A percentile compares a stretch with the other conserved stretches of the same genome.
These are phyloP conservation scores for Penelope pileata DNA, from an alignment of 2,113 vertebrate genomes.

Conservation along the genomic window DNA sequence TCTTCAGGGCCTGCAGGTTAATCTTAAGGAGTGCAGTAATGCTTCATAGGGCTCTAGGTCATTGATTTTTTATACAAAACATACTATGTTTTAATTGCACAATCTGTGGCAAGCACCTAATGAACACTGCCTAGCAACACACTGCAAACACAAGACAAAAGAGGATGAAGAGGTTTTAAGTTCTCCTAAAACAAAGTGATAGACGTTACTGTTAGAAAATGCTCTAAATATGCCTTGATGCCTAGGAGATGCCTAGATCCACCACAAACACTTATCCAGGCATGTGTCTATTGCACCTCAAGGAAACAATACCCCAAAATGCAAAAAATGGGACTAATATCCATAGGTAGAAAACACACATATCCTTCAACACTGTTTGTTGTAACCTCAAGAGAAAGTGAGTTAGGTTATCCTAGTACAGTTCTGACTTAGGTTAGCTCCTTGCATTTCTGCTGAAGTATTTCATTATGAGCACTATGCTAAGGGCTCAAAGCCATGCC, in stretches of 20 bases:
- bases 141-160: not conserved
- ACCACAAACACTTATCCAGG: not conserved
- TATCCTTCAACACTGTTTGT: fast-evolving
- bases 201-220: not conserved
- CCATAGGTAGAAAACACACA: not conserved
- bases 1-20: not conserved
- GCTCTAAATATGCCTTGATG: not conserved
- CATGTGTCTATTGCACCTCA: not conserved
- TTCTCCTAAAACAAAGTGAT: not conserved
- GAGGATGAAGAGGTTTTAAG: not conserved
- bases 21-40: not conserved
- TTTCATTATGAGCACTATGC: not conserved
- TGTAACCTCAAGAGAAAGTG: not conserved
- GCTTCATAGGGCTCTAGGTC: not conserved
- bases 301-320: not conserved
- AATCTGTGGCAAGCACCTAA: not conserved
- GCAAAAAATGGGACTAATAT: not conserved
- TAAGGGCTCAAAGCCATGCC: not conserved
- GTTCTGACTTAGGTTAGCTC: not conserved
- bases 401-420: not conserved
- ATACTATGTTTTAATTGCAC: not conserved
- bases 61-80: not conserved
- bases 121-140: not conserved
- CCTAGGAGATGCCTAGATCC: not conserved
- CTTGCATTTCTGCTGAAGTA: not conserved